Percentiles rank a stretch among this genome's conserved stretches.
phyloP scores from a whole-genome alignment of 2,888 invertebrate genomes.

The Subacronicta megacephala region DNA sequence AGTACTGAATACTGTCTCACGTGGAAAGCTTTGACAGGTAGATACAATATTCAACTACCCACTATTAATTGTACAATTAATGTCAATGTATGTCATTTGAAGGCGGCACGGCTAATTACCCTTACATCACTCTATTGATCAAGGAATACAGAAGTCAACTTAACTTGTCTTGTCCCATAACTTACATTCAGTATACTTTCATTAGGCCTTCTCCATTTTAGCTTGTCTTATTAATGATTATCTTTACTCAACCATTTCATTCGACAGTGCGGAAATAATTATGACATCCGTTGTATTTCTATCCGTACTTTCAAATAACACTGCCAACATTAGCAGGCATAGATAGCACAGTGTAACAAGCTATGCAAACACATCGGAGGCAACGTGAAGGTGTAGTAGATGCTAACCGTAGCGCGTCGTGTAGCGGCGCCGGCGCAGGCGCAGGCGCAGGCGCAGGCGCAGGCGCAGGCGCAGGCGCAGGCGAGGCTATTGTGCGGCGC shows the following conservation, averaged over 20 bases:
- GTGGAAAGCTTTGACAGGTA: not conserved
- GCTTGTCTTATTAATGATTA: too few relatives aligned
- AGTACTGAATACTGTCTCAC: not conserved
- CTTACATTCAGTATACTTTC: too few relatives aligned
- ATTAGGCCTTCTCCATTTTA: too few relatives aligned
- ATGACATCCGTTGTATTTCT: not conserved
- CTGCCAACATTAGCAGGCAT: too few relatives aligned
- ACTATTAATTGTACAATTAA: not conserved
- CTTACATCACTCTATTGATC: not conserved
- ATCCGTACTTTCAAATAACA: too few relatives aligned
- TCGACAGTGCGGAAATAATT: too few relatives aligned
- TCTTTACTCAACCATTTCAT: too few relatives aligned
- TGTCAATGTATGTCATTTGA: not conserved
- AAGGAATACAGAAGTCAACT: too few relatives aligned
- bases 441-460: conserved; percentile 15
- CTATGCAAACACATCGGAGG: not conserved
- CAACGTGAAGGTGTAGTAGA: conserved; percentile 3
- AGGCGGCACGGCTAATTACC: not conserved
- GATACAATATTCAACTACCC: not conserved
- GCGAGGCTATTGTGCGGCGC: conserved; percentile 22
- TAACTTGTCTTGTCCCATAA: too few relatives aligned
- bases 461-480: conserved; percentile 14
- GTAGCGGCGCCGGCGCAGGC: conserved; percentile 30
- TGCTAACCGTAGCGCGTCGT: conserved; percentile 9
- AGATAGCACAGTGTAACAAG: not conserved